Conservation (phyloP, 2,888 invertebrate genomes). For the Achlya flavicornis region DNA sequence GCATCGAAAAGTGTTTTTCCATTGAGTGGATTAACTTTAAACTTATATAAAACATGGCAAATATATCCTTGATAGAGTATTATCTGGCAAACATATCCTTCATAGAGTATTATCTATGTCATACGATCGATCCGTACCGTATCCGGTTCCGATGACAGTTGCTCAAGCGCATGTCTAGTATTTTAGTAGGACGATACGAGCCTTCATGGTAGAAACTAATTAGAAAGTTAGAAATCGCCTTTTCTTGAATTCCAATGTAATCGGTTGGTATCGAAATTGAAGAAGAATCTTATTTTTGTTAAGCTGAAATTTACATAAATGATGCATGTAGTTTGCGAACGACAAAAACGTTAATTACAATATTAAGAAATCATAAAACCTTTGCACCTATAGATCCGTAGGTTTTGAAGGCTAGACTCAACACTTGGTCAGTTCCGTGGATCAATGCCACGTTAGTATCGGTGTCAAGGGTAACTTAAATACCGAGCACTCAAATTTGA, state of each 20-base stretch:
- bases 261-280: background rate
- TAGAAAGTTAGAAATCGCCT: conserved; percentile 4
- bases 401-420: background rate
- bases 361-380: too few relatives aligned
- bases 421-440: background rate
- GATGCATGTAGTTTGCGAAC: too few relatives aligned
- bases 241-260: background rate
- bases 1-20: too few relatives aligned
- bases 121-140: background rate
- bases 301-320: too few relatives aligned
- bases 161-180: background rate
- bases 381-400: too few relatives aligned
- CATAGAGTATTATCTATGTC: background rate
- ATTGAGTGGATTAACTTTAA: too few relatives aligned
- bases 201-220: background rate
- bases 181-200: background rate
- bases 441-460: conserved; percentile 18
- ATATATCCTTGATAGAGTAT: background rate
- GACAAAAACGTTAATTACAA: too few relatives aligned
- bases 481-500: conserved; percentile 20
- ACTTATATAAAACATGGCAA: background rate
- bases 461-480: conserved; percentile 39
- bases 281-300: background rate
- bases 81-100: background rate
- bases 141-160: background rate